Evolutionary conservation across 2,113 vertebrate species (phyloP), one percentile per base, ranked within the genome.

Genomic region (Percopsis transmontana): DNA sequence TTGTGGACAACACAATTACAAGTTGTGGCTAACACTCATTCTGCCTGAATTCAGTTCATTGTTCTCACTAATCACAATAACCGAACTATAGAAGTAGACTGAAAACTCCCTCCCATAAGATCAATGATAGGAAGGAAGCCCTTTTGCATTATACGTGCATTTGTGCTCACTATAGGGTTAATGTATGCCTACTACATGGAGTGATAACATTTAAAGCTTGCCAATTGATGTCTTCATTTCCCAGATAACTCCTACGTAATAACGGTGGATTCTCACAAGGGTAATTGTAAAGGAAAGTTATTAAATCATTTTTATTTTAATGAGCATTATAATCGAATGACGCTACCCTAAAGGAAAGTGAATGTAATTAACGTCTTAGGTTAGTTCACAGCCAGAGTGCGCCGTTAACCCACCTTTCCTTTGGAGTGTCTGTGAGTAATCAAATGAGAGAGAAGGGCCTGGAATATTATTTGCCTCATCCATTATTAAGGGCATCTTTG

Each of bases 281-380:
- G 69, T 87, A 81, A 88, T 75, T 80, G 62, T 71, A 76, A 71
- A 61, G 67, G 58, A 77, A 88, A 74, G 56, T 86, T 88, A 90
- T 91, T 89, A 88, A 91, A 90, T 90, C 83, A 77, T 81, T 87
- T 90, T 88, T 76, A 77, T 82, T 90, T 88, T 89, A 90, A 91
- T 87, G 85, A 86, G 74, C 64, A 73, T 87, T 84, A 74, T 83
- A 86, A 88, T 83, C 61, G 87, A 87, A 85, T 82, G 79, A 85
- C 67, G 64, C 77, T 77, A 68, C 82, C 91, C 81, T 70, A 66
- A 87, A 90, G 88, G 81, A 88, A 85, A 80, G 59, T n/a, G n/a
- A n/a, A 82, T 81, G 77, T 86, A 90, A 91, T 89, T 90, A 91
- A 89, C 89, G n/a, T 87, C 33, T 61, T 79, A 88, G 88, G 88